Evolutionary conservation across 2,113 vertebrate genomes (phyloP).

Genomic region (Forbesichthys papilliferus): DNA sequence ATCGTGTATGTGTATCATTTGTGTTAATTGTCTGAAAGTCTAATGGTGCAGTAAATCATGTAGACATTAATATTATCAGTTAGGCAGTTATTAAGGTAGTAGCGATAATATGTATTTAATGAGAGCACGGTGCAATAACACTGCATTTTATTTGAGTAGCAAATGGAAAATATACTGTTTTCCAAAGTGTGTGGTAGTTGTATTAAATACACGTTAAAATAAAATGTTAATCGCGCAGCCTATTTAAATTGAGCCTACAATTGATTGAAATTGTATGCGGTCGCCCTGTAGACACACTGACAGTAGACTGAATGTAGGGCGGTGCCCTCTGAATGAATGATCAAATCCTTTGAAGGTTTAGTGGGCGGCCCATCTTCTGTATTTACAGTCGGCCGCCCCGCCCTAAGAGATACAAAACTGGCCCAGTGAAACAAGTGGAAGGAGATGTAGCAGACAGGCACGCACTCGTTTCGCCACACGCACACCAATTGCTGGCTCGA

Average conservation of each 20-base stretch:
- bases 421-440: conserved; percentile 68
- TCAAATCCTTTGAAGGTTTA: conserved; percentile 58
- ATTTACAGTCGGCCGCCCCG: conserved; percentile 67
- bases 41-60: no score
- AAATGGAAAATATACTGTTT: not conserved
- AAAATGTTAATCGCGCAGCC: not conserved
- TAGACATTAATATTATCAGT: no score
- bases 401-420: conserved; percentile 62
- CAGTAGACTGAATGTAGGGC: conserved; percentile 58
- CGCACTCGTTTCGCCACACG: conserved; percentile 23
- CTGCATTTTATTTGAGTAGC: not conserved
- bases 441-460: conserved; percentile 62
- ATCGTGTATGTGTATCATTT: no score
- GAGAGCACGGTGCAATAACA: not conserved
- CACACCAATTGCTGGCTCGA: conserved; percentile 22
- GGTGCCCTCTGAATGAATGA: conserved; percentile 69
- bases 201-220: no score
- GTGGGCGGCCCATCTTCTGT: conserved; percentile 60
- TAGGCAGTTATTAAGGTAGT: no score
- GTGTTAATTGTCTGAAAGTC: no score
- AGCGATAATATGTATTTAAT: no score
- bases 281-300: conserved; percentile 17
- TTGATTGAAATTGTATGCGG: not conserved
- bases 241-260: not conserved
- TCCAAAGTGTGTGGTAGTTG: no score